Evolutionary conservation across 2,113 vertebrate genomes (phyloP), one percentile per base, ranked within the genome.

Genomic region (Pogonocichla stellata): DNA sequence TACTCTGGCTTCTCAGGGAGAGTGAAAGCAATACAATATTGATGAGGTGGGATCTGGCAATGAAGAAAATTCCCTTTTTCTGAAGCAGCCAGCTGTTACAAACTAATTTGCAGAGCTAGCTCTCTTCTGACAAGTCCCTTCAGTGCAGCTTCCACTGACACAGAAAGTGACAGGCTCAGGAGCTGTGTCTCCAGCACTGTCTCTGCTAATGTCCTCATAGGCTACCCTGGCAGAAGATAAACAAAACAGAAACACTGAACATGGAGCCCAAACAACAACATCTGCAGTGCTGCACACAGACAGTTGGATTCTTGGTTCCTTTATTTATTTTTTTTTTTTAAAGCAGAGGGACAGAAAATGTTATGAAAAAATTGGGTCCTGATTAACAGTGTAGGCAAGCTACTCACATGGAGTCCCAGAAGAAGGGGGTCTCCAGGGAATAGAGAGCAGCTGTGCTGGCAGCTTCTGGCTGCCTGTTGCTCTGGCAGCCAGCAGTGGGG

Each of bases 1-100:
- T 95, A 95, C 48, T 92, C 53, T 94, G 81, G 56, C 57, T 92
- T 91, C 61, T 64, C 80, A 93, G 34, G 85, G 90, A 97, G 71
- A 93, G 60, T 65, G 78, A 90, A 58, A 92, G 88, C 71, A 94
- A 94, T 97, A 87, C 83, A 98, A 98, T 96, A 98, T 95, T 97
- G 88, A 97, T 96, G 95, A 97, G 40, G 92, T 69, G 86, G 89
- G 86, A 92, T 80, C 57, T 91, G 70, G 77, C 73, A 96, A 62
- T 56, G 61, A 92, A 93, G 80, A 94, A 87, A 81, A 94, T 90
- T 70, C 66, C 79, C 91, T 64, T 66, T 97, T 93, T 85, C 82
- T 87, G 92, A 94, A 91, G 94, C 90, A 97, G 60, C 45, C 95
- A 96, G 96, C 82, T 93, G 74, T 96, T 96, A 94, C 91, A 95